Conservation (phyloP, 2,888 invertebrate genomes). For the Volucella inflata region DNA sequence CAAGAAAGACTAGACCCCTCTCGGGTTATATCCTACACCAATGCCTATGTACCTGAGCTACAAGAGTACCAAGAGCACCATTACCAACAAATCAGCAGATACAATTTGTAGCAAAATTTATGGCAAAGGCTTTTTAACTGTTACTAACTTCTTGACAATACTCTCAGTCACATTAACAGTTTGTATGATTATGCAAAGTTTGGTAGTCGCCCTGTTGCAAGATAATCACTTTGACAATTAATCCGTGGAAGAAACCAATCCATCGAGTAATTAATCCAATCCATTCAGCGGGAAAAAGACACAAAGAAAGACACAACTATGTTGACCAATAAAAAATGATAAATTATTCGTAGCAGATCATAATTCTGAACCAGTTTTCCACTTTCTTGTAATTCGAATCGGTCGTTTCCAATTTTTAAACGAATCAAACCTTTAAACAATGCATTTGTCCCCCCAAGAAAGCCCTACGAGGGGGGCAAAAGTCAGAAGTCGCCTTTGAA, state of each 20-base stretch:
- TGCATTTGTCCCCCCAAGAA: background rate
- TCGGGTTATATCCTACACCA: background rate
- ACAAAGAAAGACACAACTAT: slow-evolving; percentile 9
- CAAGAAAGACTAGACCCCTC: slow-evolving; percentile 1
- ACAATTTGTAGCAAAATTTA: background rate
- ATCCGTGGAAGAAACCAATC: background rate
- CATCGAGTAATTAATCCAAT: no score
- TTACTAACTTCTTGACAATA: slow-evolving; percentile 36
- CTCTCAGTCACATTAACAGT: background rate
- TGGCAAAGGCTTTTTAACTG: slow-evolving; percentile 20
- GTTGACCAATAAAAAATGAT: slow-evolving; percentile 49
- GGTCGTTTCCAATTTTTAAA: slow-evolving; percentile 21
- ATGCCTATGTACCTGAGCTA: background rate
- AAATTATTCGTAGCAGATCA: slow-evolving; percentile 25
- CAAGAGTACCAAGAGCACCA: no score
- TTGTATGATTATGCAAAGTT: slow-evolving; percentile 18
- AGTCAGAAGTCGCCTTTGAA: background rate
- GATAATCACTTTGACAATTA: slow-evolving; percentile 10
- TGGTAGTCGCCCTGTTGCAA: background rate
- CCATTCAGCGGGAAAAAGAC: background rate
- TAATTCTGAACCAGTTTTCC: slow-evolving; percentile 34
- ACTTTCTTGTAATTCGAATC: slow-evolving; percentile 22
- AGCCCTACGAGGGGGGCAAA: background rate
- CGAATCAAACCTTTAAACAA: background rate
- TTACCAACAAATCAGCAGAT: no score